Evolutionary conservation across 2,113 vertebrate genomes (phyloP), one percentile per base, ranked within the genome.

Genomic region (Machaerirhynchus nigripectus): DNA sequence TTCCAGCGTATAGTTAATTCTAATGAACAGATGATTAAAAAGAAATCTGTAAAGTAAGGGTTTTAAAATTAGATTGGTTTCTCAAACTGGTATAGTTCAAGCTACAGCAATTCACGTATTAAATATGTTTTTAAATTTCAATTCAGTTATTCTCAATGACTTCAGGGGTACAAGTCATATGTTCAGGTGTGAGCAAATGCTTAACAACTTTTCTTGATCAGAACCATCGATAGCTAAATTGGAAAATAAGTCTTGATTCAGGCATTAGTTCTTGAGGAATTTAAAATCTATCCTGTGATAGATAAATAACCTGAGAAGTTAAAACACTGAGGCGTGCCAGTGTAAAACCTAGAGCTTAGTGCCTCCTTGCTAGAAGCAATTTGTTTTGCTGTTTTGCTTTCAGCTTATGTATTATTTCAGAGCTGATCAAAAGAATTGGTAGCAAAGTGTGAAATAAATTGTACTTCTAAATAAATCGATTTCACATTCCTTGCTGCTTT

Each of bases 401-500:
- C 89, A 84, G 89, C 73, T 97, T 77, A 70, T 95, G 88, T 77
- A 93, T 97, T 97, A 96, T 97, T 97, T 96, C 89, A 91, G 77
- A 92, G 82, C 95, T 96, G 92, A 98, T 98, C 96, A 97, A 97
- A 98, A 97, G 92, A 95, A 92, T 96, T 93, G 94, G 97, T 97
- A 94, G 89, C 80, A 96, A 96, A 96, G 89, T 86, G 94, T 96
- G 95, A 97, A 98, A 97, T 98, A 98, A 98, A 97, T 97, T 79
- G 93, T 90, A 85, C 86, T 93, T 97, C 90, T 91, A 97, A 97
- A 97, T 96, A 98, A 98, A 98, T 96, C n/a, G 47, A 97, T 97
- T 95, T 96, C 97, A 95, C 96, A 91, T 98, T 97, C 96, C 95
- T 96, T 95, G 94, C 96, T 97, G 96, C 97, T 98, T 97, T 98